Evolutionary conservation across 2,113 vertebrate genomes (phyloP), one percentile per base, ranked within the genome.

Genomic region (Megaceryle maxima): DNA sequence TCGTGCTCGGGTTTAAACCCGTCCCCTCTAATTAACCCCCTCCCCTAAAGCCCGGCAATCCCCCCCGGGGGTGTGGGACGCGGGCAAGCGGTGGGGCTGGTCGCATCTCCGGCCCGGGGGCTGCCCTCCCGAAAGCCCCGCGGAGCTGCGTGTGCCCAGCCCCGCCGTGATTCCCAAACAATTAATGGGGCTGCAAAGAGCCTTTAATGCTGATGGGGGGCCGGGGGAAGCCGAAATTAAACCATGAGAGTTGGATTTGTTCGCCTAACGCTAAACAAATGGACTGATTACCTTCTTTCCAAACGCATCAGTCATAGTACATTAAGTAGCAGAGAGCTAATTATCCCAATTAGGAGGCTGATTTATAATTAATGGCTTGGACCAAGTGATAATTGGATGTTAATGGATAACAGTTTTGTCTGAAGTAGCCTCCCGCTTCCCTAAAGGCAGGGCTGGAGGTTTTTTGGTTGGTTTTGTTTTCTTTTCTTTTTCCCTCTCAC

Each of bases 301-400:
- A 98, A 98, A 98, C 83, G 98, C 98, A 97, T 98, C 98, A 97
- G 99, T 98, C 98, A 98, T 97, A 98, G 98, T 98, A 98, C 98
- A 99, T 99, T 99, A 99, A 97, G 97, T 97, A 96, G 98, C 97
- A 91, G 97, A 98, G 98, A 98, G 98, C 98, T 99, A 99, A 99
- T 99, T 99, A 99, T 98, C 98, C 98, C 99, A 99, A 99, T 99
- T 99, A 99, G 99, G 98, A 97, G 97, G 96, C 97, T 98, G 99
- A 98, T 99, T 98, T 99, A 99, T 99, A 99, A 99, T 99, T 99
- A 99, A 99, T 99, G 98, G 98, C 97, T 98, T 98, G 98, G 98
- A 98, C 98, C 97, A 72, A 98, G 98, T 98, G 98, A 98, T 99
- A 99, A 99, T 99, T 99, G 98, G 99, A 99, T 99, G 99, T 99